phyloP scores from a whole-genome alignment of 2,888 invertebrate species.

The Cotesia congregata region DNA sequence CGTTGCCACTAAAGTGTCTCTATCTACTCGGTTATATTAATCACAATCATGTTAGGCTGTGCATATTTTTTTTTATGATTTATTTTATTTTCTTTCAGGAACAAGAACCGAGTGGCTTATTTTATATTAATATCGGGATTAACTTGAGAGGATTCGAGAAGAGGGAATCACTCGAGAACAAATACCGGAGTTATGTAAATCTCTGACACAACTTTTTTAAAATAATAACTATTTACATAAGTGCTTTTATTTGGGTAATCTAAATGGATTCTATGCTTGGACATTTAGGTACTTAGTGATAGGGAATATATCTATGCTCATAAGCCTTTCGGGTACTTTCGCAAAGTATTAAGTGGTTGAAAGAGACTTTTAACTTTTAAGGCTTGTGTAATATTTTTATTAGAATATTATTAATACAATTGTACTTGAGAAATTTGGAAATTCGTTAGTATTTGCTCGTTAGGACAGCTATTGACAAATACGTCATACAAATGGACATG shows the following conservation, averaged over 20 bases:
- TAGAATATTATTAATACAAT: background rate
- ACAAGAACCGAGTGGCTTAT: background rate
- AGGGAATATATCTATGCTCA: background rate
- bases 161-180: background rate
- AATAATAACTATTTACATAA: background rate
- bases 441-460: no score
- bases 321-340: background rate
- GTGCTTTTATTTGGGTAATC: background rate
- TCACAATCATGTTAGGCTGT: no score
- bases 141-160: background rate
- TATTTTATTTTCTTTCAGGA: background rate
- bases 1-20: conserved; percentile 10
- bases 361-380: background rate
- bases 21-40: background rate
- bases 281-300: background rate
- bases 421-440: no score
- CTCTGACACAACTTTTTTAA: background rate
- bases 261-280: background rate
- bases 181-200: background rate
- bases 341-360: background rate
- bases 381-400: background rate
- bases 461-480: no score
- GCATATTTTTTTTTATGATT: no score
- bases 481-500: background rate
- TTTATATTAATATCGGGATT: background rate